A percentile compares a stretch with the other conserved stretches of the same genome.
Conservation (phyloP, 2,113 vertebrate genomes). For the Zosterops pallidus region DNA sequence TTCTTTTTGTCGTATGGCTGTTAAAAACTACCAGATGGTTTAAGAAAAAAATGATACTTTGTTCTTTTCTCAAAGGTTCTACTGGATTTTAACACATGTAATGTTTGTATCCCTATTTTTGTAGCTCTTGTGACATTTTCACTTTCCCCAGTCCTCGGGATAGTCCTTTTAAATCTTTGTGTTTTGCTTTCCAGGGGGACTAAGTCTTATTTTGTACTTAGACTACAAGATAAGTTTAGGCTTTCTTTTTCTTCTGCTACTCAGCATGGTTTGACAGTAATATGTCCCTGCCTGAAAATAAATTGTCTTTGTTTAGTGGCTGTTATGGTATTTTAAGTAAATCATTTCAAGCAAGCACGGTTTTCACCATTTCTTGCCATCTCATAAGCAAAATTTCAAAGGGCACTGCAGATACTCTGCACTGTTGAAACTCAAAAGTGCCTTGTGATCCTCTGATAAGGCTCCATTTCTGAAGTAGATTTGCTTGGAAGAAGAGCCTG, state of each 20-base stretch:
- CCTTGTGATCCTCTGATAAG: not conserved
- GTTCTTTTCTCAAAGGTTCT: not conserved
- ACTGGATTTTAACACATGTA: not conserved
- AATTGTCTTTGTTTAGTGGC: not conserved
- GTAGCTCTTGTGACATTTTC: not conserved
- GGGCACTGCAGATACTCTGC: not conserved
- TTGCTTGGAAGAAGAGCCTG: not conserved
- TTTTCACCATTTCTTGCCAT: not conserved
- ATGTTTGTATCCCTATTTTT: not conserved
- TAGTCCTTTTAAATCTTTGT: not conserved
- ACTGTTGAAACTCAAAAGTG: not conserved
- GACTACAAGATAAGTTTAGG: not conserved
- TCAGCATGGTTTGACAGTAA: not conserved
- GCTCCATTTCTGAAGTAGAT: not conserved
- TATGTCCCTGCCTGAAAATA: not conserved
- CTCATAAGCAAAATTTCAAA: not conserved
- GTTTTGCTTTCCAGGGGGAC: not conserved
- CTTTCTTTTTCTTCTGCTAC: not conserved
- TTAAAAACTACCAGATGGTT: not conserved
- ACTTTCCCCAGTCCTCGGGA: not conserved
- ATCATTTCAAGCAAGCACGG: not conserved
- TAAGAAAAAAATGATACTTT: not conserved
- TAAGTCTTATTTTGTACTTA: not conserved
- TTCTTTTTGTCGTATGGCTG: not conserved
- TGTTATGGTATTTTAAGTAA: not conserved